These are phyloP conservation scores for Heliconius himera DNA, from an alignment of 1,140 invertebrate genomes.

Conservation along the genomic window DNA sequence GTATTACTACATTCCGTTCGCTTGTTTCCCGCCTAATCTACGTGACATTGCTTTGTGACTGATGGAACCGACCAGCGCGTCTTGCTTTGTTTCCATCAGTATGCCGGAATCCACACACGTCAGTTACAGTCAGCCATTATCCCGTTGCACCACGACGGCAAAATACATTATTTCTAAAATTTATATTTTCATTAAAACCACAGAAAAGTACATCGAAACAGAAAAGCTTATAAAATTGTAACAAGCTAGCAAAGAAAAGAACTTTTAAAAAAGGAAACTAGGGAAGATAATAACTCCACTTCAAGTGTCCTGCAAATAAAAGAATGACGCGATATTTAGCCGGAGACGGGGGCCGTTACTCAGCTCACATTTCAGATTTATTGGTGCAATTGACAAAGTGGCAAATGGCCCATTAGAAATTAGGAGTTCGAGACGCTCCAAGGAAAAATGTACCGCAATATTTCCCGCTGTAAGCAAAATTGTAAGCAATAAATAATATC, in stretches of 20 bases:
- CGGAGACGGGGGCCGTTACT: conserved; percentile 43
- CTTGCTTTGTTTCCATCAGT: no score
- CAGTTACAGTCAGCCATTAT: no score
- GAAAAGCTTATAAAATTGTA: conserved; percentile 1
- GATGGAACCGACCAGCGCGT: no score
- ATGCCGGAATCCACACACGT: no score
- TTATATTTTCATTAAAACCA: neutral
- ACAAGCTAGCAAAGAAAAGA: neutral
- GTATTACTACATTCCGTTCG: no score
- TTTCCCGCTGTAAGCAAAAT: conserved; percentile 72
- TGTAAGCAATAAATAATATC: conserved; percentile 70
- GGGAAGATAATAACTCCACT: conserved; percentile 10
- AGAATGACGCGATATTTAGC: conserved; percentile 46
- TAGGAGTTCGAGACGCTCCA: conserved; percentile 61
- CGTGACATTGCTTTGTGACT: no score
- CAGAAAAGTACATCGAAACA: neutral
- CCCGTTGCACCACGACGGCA: no score
- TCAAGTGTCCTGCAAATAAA: conserved; percentile 39
- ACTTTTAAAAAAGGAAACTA: neutral
- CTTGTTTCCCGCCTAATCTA: no score
- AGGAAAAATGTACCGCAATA: conserved; percentile 76
- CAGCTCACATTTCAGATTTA: conserved; percentile 59
- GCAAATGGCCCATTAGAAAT: conserved; percentile 80
- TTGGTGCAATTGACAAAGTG: conserved; percentile 79
- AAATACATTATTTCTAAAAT: neutral